phyloP scores from a whole-genome alignment of 2,113 vertebrate species.

The Leucopsar rothschildi region DNA sequence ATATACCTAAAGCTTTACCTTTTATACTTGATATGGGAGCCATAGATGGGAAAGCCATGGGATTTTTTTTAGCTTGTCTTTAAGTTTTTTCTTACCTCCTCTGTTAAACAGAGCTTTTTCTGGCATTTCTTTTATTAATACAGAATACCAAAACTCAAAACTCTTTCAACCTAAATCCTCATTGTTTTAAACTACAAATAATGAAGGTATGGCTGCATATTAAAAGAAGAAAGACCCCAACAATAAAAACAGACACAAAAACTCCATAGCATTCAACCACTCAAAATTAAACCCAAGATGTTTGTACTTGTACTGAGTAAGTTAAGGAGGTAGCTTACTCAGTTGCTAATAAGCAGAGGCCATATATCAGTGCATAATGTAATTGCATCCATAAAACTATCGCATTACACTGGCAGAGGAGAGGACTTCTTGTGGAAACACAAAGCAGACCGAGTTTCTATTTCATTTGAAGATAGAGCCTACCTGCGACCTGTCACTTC shows the following conservation, averaged over 20 bases:
- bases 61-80: neutral
- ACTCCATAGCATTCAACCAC: fast-evolving
- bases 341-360: neutral
- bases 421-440: neutral
- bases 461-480: neutral
- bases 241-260: neutral
- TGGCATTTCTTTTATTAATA: neutral
- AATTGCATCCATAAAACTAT: neutral
- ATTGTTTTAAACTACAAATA: neutral
- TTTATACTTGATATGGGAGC: neutral
- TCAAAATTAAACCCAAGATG: neutral
- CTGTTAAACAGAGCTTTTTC: neutral
- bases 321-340: neutral
- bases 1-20: neutral
- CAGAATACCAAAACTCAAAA: neutral
- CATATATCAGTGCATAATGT: neutral
- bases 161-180: neutral
- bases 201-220: neutral
- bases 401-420: neutral
- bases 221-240: neutral
- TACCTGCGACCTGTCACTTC: neutral
- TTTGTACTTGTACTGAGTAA: neutral
- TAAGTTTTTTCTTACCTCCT: neutral
- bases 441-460: neutral
- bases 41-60: neutral